Percentiles rank a stretch among this genome's conserved stretches.
phyloP scores from a whole-genome alignment of 2,888 invertebrate species.

The Imbricaverruca yamaguchii region DNA sequence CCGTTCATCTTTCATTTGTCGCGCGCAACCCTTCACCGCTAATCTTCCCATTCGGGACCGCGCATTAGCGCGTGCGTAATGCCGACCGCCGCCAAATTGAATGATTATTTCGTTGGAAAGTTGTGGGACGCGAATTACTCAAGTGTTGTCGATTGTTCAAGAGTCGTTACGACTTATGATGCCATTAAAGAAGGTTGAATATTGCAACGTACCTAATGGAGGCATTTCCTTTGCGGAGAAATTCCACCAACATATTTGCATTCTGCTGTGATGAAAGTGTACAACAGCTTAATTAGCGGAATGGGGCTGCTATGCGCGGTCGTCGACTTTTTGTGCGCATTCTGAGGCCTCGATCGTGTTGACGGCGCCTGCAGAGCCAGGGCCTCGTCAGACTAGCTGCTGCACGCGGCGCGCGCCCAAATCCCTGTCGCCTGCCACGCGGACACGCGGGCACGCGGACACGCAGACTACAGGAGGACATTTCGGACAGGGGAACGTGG shows the following conservation, averaged over 20 bases:
- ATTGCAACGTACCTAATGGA: constrained; percentile 5
- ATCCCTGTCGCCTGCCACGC: neutral
- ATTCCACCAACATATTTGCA: neutral
- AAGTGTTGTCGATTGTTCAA: neutral
- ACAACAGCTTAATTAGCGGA: constrained; percentile 20
- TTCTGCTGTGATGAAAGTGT: neutral
- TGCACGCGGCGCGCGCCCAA: neutral
- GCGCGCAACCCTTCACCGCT: neutral
- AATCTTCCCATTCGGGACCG: neutral
- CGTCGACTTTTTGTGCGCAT: neutral
- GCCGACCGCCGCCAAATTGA: neutral
- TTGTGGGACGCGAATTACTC: neutral
- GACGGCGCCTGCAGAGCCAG: neutral
- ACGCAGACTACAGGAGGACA: too few species aligned
- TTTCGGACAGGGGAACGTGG: too few species aligned
- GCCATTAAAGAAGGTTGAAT: neutral
- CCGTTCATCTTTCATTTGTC: neutral
- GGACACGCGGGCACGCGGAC: neutral
- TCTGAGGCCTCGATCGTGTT: neutral
- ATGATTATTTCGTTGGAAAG: constrained; percentile 8
- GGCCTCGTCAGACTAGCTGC: neutral
- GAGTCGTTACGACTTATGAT: neutral
- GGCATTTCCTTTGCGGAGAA: neutral
- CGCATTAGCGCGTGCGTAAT: neutral
- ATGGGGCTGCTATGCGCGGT: neutral